Base-by-base conservation (phyloP, 1,140 invertebrate species). In the Mamestra configurata region DNA sequence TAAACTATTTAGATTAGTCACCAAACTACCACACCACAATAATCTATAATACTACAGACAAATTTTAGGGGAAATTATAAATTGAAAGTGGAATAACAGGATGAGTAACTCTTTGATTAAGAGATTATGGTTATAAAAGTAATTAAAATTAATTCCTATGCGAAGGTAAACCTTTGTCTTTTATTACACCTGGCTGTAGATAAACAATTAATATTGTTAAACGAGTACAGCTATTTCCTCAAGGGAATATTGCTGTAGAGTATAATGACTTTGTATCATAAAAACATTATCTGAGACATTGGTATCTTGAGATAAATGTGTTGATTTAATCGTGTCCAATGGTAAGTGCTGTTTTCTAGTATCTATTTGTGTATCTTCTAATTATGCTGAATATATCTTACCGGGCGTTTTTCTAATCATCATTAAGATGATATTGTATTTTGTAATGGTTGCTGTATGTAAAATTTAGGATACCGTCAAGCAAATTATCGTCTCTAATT, bases 201-300 rank as follows among this genome's bases (percentile, higher is more conserved):
- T 22, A 27, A 55, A 55, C 22, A 55, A 27, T 24, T 24, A 18
- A 55, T 27, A 55, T 20, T 55, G 10, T 24, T 13, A 13, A 49
- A 49, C 40, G 27, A 18, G 0, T 4, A 61, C 27, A 10, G 13
- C 11, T 46, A 49, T 61, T 18, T 61, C 40, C 13, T 46, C 15
- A 15, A 49, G 22, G 22, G 10, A 24, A 49, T 35, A 37, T 55
- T 68, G 24, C 64, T 24, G 4, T 20, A 24, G 20, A 24, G 13
- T 40, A 46, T 68, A 68, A 46, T 68, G 22, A 68, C 24, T 61
- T 61, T 0, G 37, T 49, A 68, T 68, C 64, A 46, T 68, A 68
- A 49, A 43, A 46, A 49, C 22, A 24, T 68, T 24, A 68, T 68
- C 64, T 22, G 20, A 18, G n/a, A 37, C 15, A 49, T 24, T 1